Evolutionary conservation across 2,113 vertebrate genomes (phyloP).

Genomic region (Nyctereutes procyonoides): DNA sequence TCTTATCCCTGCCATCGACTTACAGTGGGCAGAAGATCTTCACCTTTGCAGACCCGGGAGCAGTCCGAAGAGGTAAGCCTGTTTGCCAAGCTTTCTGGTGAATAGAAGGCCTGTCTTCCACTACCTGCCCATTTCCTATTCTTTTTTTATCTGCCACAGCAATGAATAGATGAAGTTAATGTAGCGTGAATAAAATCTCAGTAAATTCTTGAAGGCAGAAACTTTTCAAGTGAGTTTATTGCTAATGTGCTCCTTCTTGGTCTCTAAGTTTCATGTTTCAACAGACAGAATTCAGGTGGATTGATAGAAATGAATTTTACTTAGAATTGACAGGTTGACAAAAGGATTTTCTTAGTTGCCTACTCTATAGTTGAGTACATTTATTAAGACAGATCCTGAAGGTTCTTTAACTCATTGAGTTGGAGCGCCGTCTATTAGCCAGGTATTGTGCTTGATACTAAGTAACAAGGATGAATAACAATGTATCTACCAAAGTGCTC

Average conservation of each 20-base stretch:
- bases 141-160: conserved; percentile 57
- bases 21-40: conserved; percentile 95
- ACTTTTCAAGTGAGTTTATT: conserved; percentile 56
- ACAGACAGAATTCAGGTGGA: conserved; percentile 17
- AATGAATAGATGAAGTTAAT: conserved; percentile 67
- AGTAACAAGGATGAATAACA: conserved; percentile 36
- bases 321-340: conserved; percentile 52
- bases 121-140: conserved; percentile 60
- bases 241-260: conserved; percentile 58
- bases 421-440: background rate
- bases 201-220: conserved; percentile 67
- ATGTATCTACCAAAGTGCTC: background rate
- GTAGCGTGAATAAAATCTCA: conserved; percentile 52
- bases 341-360: conserved; percentile 41
- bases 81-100: conserved; percentile 47
- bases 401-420: conserved; percentile 6
- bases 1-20: conserved; percentile 98
- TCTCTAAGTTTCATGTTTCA: conserved; percentile 68
- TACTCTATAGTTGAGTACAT: conserved; percentile 1
- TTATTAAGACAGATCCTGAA: conserved; percentile 44
- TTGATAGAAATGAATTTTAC: conserved; percentile 67
- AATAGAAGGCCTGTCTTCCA: conserved; percentile 6
- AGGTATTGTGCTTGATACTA: background rate
- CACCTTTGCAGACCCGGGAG: conserved; percentile 92
- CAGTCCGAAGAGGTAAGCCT: conserved; percentile 94